These are phyloP conservation scores for Solea senegalensis DNA, from an alignment of 2,113 vertebrate genomes.

Conservation along the genomic window DNA sequence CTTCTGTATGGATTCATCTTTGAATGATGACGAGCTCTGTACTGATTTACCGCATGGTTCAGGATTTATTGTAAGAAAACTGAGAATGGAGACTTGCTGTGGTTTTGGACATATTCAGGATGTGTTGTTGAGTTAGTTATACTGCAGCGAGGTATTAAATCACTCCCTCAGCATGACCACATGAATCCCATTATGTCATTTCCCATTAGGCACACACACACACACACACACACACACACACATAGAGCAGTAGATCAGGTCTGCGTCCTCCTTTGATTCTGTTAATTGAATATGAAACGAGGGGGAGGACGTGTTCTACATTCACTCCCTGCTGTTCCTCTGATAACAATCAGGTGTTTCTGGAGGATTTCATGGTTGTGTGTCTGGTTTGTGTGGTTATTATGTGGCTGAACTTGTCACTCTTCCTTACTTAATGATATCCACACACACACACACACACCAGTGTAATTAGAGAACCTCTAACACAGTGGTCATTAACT, in stretches of 20 bases:
- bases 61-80: too few relatives aligned
- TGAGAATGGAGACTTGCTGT: too few relatives aligned
- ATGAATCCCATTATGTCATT: constrained; percentile 53
- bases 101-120: too few relatives aligned
- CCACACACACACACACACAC: too few relatives aligned
- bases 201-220: constrained; percentile 18
- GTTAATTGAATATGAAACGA: constrained; percentile 60
- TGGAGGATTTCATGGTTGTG: neutral
- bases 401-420: constrained; percentile 22
- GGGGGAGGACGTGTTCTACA: neutral
- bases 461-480: too few relatives aligned
- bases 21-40: too few relatives aligned
- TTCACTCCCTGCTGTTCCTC: constrained; percentile 1
- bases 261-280: constrained; percentile 50
- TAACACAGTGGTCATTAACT: too few relatives aligned
- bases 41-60: too few relatives aligned
- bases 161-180: constrained; percentile 10
- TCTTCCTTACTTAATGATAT: neutral
- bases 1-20: too few relatives aligned
- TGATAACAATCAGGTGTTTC: constrained; percentile 33
- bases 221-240: constrained; percentile 10
- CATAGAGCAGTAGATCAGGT: constrained; percentile 18
- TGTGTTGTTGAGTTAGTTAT: too few relatives aligned
- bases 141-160: too few relatives aligned
- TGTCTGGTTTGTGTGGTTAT: constrained; percentile 8